Conservation (phyloP, 2,888 invertebrate genomes). For the Thalpophila matura region DNA sequence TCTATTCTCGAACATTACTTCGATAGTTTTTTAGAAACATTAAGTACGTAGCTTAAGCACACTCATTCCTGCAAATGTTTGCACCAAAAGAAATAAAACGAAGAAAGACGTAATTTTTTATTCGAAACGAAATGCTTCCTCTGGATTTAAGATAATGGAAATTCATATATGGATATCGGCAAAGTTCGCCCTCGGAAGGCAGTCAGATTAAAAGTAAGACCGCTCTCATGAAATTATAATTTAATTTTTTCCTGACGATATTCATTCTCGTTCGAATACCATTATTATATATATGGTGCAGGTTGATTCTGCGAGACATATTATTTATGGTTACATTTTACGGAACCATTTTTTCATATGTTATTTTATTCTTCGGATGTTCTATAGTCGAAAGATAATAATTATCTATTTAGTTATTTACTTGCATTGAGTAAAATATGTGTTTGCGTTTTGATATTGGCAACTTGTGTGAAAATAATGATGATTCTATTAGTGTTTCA, state of each 20-base stretch:
- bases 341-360: constrained; percentile 15
- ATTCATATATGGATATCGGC: constrained; percentile 71
- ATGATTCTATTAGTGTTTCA: no score
- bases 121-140: constrained; percentile 20
- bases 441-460: no score
- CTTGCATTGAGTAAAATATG: not conserved
- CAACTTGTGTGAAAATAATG: no score
- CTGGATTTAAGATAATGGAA: constrained; percentile 67
- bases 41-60: constrained; percentile 17
- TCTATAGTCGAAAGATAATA: constrained; percentile 10
- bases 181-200: constrained; percentile 67
- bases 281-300: constrained; percentile 74
- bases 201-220: constrained; percentile 82
- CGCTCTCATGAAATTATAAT: constrained; percentile 88
- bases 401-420: constrained; percentile 20
- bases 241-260: constrained; percentile 81
- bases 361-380: constrained; percentile 18
- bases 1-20: constrained; percentile 1
- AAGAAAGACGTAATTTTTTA: constrained; percentile 53
- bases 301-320: constrained; percentile 60
- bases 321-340: constrained; percentile 57
- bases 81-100: constrained; percentile 19
- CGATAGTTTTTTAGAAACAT: constrained; percentile 36
- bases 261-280: constrained; percentile 69
- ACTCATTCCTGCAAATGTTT: constrained; percentile 25